Evolutionary conservation across 2,113 vertebrate genomes (phyloP).

Genomic region (Pristiophorus japonicus): DNA sequence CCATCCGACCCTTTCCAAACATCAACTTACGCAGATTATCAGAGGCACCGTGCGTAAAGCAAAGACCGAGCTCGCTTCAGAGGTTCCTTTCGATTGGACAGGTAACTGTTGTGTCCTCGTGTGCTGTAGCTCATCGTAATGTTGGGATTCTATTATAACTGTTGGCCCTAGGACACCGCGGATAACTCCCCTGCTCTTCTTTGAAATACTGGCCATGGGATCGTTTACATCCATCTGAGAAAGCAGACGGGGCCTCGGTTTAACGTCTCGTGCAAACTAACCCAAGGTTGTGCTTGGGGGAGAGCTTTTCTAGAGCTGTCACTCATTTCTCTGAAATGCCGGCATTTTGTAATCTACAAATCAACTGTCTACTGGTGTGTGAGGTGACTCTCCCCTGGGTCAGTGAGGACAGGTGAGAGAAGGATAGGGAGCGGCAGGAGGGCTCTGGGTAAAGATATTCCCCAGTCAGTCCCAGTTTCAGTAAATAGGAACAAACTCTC

Average conservation of each 20-base stretch:
- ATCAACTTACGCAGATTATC: background rate
- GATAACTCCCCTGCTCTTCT: no score
- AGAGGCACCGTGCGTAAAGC: background rate
- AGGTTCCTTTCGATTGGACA: background rate
- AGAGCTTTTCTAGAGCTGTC: background rate
- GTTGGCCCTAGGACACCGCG: no score
- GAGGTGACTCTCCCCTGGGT: background rate
- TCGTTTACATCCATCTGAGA: no score
- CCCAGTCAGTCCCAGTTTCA: background rate
- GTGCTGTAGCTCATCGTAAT: background rate
- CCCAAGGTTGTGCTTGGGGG: no score
- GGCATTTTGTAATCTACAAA: background rate
- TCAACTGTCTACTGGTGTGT: background rate
- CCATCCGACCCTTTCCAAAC: background rate
- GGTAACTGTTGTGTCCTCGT: background rate
- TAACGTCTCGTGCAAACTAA: no score
- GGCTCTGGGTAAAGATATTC: background rate
- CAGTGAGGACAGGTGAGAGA: background rate
- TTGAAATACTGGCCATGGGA: no score
- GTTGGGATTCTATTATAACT: background rate
- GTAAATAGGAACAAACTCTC: background rate
- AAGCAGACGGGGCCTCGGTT: no score
- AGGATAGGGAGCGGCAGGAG: background rate
- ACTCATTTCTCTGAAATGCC: background rate
- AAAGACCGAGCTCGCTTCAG: background rate